Conservation (phyloP, 1,140 invertebrate species). For the Magallana angulata region DNA sequence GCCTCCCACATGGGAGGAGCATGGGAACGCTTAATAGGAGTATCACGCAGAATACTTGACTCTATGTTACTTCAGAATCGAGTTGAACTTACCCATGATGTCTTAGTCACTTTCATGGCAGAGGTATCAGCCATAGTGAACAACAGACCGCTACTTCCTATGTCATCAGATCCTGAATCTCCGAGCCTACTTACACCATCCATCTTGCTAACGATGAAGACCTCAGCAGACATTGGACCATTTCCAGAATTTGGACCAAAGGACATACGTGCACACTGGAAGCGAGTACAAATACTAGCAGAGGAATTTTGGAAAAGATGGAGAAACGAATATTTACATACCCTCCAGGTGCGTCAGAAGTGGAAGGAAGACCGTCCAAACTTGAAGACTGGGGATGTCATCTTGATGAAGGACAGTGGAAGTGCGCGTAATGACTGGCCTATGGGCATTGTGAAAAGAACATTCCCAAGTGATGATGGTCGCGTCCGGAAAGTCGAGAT, state of each 20-base stretch:
- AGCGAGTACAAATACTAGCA: conserved; percentile 28
- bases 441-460: conserved; percentile 4
- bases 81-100: no score
- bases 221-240: no score
- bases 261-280: background rate
- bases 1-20: no score
- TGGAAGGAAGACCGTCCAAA: background rate
- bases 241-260: background rate
- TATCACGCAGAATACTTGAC: no score
- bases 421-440: conserved; percentile 14
- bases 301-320: conserved; percentile 49
- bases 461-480: conserved; percentile 35
- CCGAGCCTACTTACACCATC: no score
- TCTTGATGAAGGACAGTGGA: conserved; percentile 20
- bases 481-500: conserved; percentile 15
- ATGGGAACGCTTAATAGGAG: no score
- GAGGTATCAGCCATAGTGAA: no score
- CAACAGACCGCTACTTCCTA: no score
- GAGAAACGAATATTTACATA: conserved; percentile 36
- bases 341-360: conserved; percentile 25
- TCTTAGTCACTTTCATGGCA: no score
- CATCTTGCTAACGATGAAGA: no score
- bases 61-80: no score
- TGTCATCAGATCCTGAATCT: no score
- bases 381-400: conserved; percentile 25